Conservation (phyloP, 2,888 invertebrate species). For the Aleiodes testaceus region DNA sequence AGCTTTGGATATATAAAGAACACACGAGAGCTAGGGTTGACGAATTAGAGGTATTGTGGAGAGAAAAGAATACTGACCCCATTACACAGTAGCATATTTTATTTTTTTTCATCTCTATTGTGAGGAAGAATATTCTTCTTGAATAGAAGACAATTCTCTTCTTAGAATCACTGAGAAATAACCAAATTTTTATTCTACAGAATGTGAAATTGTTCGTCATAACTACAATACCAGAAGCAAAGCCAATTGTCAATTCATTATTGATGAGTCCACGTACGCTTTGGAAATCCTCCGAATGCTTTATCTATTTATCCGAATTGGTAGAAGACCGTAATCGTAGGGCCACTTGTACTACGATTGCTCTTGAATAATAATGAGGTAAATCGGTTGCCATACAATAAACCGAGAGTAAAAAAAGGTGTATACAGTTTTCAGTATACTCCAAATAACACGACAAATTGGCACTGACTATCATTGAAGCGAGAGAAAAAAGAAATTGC, state of each 20-base stretch:
- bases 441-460: constrained; percentile 13
- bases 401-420: constrained; percentile 9
- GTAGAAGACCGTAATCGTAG: constrained; percentile 41
- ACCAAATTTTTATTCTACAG: not conserved
- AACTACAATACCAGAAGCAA: constrained; percentile 17
- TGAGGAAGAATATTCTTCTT: too few relatives aligned
- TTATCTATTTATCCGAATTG: constrained; percentile 45
- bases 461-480: constrained; percentile 25
- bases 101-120: not conserved
- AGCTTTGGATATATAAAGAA: too few relatives aligned
- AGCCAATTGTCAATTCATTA: constrained; percentile 34
- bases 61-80: constrained; percentile 32
- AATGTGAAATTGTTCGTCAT: not conserved
- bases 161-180: not conserved
- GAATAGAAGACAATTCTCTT: not conserved
- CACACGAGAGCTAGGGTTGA: not conserved
- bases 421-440: constrained; percentile 14
- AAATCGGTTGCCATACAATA: constrained; percentile 29
- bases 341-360: constrained; percentile 42
- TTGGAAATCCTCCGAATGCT: constrained; percentile 23
- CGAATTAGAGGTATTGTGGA: constrained; percentile 29
- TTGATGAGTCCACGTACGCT: constrained; percentile 33
- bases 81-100: constrained; percentile 2
- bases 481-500: constrained; percentile 21
- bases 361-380: constrained; percentile 44